Percentiles rank a stretch among this genome's conserved stretches.
Conservation (phyloP, 1,140 invertebrate species). For the Asobara japonica region DNA sequence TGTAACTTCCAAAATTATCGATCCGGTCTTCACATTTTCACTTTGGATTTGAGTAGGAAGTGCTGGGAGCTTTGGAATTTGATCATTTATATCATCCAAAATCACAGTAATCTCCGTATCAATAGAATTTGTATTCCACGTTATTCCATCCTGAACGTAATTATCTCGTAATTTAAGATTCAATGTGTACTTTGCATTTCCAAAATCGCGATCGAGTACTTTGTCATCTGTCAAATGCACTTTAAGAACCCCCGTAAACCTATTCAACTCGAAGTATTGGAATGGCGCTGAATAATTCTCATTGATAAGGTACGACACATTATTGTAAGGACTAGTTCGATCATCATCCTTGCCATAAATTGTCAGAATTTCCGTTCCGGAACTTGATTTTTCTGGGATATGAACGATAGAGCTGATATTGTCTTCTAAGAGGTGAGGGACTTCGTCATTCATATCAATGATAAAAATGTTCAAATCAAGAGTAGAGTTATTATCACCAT, state of each 20-base stretch:
- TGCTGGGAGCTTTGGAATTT: slow-evolving; percentile 63
- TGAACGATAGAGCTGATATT: slow-evolving; percentile 31
- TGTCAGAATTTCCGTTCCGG: slow-evolving; percentile 53
- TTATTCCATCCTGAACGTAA: slow-evolving; percentile 59
- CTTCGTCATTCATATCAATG: slow-evolving; percentile 35
- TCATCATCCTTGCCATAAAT: slow-evolving; percentile 64
- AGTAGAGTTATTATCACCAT: slow-evolving; percentile 24
- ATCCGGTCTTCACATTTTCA: slow-evolving; percentile 57
- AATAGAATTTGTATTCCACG: slow-evolving; percentile 38
- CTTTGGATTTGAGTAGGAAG: slow-evolving; percentile 45
- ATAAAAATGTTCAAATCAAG: slow-evolving; percentile 28
- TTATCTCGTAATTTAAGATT: slow-evolving; percentile 66
- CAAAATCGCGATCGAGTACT: slow-evolving; percentile 64
- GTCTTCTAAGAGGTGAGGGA: slow-evolving; percentile 17
- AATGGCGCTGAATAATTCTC: slow-evolving; percentile 54
- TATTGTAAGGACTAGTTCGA: slow-evolving; percentile 56
- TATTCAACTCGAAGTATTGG: slow-evolving; percentile 64
- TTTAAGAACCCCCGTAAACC: slow-evolving; percentile 55
- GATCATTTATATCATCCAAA: slow-evolving; percentile 69
- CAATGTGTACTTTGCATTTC: slow-evolving; percentile 57
- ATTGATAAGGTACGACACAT: slow-evolving; percentile 42
- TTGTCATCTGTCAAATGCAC: slow-evolving; percentile 60
- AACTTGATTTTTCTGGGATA: slow-evolving; percentile 45
- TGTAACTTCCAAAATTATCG: slow-evolving; percentile 44
- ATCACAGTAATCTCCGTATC: slow-evolving; percentile 56